Conservation (phyloP, 2,113 vertebrate genomes). For the Labrus mixtus region DNA sequence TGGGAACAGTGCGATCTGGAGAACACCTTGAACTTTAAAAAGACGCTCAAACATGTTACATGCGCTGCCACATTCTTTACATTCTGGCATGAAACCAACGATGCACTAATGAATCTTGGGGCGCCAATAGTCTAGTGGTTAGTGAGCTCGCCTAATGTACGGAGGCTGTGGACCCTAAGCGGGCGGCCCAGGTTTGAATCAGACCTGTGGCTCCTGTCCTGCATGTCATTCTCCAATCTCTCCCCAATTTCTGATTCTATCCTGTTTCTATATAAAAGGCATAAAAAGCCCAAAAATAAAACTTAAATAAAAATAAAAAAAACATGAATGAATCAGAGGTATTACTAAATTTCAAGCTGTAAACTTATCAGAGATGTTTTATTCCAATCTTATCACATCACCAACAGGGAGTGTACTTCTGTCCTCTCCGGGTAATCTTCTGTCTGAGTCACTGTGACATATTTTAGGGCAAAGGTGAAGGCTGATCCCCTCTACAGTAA, state of each 20-base stretch:
- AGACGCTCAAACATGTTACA: background rate
- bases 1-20: slow-evolving; percentile 1
- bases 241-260: too few relatives aligned
- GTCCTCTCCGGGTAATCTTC: slow-evolving; percentile 6
- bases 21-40: background rate
- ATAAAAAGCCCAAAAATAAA: too few relatives aligned
- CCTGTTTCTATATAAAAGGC: too few relatives aligned
- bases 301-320: too few relatives aligned
- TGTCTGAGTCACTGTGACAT: slow-evolving; percentile 25
- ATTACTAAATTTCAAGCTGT: background rate
- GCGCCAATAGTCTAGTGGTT: too few relatives aligned
- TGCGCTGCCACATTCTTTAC: background rate
- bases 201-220: too few relatives aligned
- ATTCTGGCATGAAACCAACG: background rate
- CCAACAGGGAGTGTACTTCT: slow-evolving; percentile 13
- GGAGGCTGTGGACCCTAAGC: too few relatives aligned
- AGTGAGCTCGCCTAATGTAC: too few relatives aligned
- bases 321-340: background rate
- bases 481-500: slow-evolving; percentile 45
- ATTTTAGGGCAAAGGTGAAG: slow-evolving; percentile 35
- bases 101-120: too few relatives aligned
- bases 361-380: slow-evolving; percentile 7
- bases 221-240: too few relatives aligned
- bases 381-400: slow-evolving; percentile 5
- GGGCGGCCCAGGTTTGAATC: too few relatives aligned